Evolutionary conservation across 2,113 vertebrate genomes (phyloP), one percentile per base, ranked within the genome.

Genomic region (Acinonyx jubatus): DNA sequence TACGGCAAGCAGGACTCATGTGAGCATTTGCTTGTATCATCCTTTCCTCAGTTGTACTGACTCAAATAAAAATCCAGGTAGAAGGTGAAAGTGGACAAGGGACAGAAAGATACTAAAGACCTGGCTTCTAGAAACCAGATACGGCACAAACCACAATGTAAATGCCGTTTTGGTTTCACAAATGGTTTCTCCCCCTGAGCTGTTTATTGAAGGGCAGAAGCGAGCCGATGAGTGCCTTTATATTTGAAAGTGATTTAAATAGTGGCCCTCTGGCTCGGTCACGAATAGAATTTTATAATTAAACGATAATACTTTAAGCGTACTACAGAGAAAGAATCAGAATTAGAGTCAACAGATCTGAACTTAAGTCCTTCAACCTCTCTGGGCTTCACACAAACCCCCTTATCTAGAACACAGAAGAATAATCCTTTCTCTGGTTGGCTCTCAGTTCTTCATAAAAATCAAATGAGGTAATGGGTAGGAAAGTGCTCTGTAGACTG

Each of bases 131-230:
- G 83, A 97, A 78, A 92, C 33, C 74, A 92, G 65, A 86, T 69
- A 83, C 1, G 11, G 33, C 10, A 23, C 25, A 81, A 82, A 93
- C 81, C 91, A 61, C 79, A 82, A 65, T 50, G n/a, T 63, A 48
- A 93, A 95, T 87, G 63, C 29, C 66, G 25, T 94, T 94, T 93
- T 87, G 73, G 52, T 86, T 98, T 97, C 88, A 95, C 76, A 85
- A 90, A 89, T 89, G 38, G 4, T 83, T 91, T 85, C 81, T 92
- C 31, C 45, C 79, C 52, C 74, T 93, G 23, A 92, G 69, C 36
- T 82, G 38, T 45, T 84, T 88, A 48, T 45, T 57, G 23, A 71
- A 93, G 48, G 66, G 3, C 65, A 92, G n/a, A 82, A 83, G 29
- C 7, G 31, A 92, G 29, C 21, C 18, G 65, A 55, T 45, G 73